phyloP scores from a whole-genome alignment of 2,888 invertebrate genomes.

The Corbicula japonica region DNA sequence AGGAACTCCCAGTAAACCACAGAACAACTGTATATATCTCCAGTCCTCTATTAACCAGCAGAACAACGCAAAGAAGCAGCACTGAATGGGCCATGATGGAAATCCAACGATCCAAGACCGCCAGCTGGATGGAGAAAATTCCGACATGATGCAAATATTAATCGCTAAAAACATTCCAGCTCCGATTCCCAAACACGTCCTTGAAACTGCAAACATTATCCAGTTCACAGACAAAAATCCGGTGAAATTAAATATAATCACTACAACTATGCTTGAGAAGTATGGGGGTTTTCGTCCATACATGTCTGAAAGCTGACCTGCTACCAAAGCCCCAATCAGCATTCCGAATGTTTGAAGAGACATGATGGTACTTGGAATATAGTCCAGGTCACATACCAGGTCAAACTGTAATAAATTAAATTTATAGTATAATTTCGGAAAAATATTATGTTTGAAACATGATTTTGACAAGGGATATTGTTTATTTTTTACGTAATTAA shows the following conservation, averaged over 20 bases:
- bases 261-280: neutral
- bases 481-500: no score
- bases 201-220: conserved; percentile 12
- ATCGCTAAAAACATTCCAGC: neutral
- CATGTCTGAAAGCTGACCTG: neutral
- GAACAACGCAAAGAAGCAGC: neutral
- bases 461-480: no score
- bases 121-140: conserved; percentile 6
- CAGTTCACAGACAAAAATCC: conserved; percentile 18
- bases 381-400: conserved; percentile 12
- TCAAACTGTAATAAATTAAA: conserved; percentile 5
- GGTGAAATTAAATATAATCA: conserved; percentile 9
- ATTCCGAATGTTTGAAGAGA: conserved; percentile 9
- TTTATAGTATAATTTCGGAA: no score
- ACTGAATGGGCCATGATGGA: conserved; percentile 10
- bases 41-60: conserved; percentile 14
- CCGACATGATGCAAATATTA: conserved; percentile 6
- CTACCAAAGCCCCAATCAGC: conserved; percentile 1
- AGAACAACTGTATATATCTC: conserved; percentile 15
- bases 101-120: conserved; percentile 15
- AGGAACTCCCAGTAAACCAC: conserved; percentile 12
- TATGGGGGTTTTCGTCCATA: conserved; percentile 12
- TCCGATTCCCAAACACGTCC: conserved; percentile 6
- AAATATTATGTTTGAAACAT: no score
- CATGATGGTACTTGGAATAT: conserved; percentile 9